Base-by-base conservation (phyloP, 2,888 invertebrate genomes). In the Rutpela maculata region DNA sequence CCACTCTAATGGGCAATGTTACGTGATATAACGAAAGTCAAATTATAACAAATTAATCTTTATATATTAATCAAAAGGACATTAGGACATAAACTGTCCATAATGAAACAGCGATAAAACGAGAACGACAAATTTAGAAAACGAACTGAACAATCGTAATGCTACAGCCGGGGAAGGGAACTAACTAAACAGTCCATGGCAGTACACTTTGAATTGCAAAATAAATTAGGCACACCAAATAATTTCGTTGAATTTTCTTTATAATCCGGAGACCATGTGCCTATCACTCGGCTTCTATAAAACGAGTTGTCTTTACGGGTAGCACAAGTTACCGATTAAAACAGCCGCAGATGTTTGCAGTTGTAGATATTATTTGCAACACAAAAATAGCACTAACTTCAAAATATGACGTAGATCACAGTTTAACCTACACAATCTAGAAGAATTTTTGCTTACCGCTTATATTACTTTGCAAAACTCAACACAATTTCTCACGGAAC, bases 401-500 rank as follows among this genome's bases (percentile, higher is more conserved):
- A 76, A 81, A 84, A 81, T 78, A 81, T 78, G 76, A 80, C 77
- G 78, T 76, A 79, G 71, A 82, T 77, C 84, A 82, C 82, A 76
- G 75, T 77, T 81, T 75, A 84, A 81, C 79, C 82, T 81, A 85
- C 85, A 83, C 84, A 85, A 84, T 81, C 80, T 83, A 83, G 82
- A 85, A 83, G 80, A 83, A 84, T 84, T 84, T 83, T 85, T 80
- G 88, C 92, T 92, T 92, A 92, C 92, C 92, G 91, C 91, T 91
- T 78, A 90, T 89, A 91, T 91, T 91, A 91, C 91, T 91, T 91
- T 88, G 89, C 90, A 89, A 90, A 91, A 91, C 91, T 92, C 91
- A 91, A 92, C 91, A 92, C 92, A 91, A 92, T 91, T 92, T 92
- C 92, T 91, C 92, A 91, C 91, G 90, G 91, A 92, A 92, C 92